phyloP scores from a whole-genome alignment of 2,113 vertebrate species.

The Fulmarus glacialis region DNA sequence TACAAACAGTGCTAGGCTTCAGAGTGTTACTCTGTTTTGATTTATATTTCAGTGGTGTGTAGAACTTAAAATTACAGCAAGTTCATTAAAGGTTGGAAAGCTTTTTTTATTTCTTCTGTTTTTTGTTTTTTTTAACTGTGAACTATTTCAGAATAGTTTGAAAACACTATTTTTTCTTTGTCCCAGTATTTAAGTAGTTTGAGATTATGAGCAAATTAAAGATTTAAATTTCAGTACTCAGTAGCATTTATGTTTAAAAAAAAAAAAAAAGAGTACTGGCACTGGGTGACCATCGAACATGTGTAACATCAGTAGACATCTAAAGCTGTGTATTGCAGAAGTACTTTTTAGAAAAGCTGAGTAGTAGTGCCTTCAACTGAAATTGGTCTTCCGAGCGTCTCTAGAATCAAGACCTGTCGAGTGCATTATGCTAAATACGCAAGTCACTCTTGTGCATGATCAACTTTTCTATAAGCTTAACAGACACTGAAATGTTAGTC shows the following conservation, averaged over 20 bases:
- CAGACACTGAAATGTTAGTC: neutral
- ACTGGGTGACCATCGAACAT: accelerated
- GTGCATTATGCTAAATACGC: neutral
- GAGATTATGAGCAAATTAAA: neutral
- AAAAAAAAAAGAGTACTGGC: neutral
- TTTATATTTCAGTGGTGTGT: neutral
- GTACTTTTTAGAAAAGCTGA: neutral
- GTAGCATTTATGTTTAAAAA: neutral
- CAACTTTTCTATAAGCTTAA: neutral
- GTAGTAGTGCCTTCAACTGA: neutral
- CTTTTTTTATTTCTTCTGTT: accelerated
- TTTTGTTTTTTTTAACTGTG: neutral
- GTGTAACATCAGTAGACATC: accelerated
- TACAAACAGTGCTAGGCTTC: neutral
- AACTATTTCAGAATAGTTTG: neutral
- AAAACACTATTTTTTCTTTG: neutral
- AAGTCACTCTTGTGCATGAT: neutral
- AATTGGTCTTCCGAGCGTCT: neutral
- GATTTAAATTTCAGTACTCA: neutral
- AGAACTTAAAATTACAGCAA: neutral
- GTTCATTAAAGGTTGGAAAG: neutral
- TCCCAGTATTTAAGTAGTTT: neutral
- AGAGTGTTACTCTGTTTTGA: neutral
- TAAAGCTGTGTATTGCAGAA: neutral
- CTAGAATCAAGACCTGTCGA: neutral